phyloP scores from a whole-genome alignment of 1,140 invertebrate species.

The Cydia pomonella region DNA sequence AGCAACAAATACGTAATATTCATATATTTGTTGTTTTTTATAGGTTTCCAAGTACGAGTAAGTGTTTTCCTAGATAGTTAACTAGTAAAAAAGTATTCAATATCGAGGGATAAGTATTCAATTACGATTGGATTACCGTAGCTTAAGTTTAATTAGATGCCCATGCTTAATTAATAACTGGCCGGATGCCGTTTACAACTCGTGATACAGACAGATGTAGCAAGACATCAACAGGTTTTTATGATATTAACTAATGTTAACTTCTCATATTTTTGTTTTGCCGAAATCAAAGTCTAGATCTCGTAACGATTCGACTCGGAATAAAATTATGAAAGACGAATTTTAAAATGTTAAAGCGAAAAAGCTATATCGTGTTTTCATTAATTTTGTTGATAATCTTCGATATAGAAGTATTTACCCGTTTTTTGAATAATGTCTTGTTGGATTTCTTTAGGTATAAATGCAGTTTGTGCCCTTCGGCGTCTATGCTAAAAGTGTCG shows the following conservation, averaged over 20 bases:
- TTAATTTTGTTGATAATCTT: neutral
- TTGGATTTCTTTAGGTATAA: neutral
- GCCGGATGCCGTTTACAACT: slow-evolving; percentile 16
- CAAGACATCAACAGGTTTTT: slow-evolving; percentile 45
- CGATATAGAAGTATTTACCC: neutral
- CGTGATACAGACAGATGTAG: slow-evolving; percentile 35
- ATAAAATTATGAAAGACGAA: neutral
- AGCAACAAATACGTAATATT: too few species aligned
- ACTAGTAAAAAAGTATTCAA: too few species aligned
- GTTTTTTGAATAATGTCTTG: neutral
- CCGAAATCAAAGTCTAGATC: slow-evolving; percentile 51
- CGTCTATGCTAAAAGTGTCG: slow-evolving; percentile 36
- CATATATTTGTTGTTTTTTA: too few species aligned
- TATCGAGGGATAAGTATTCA: neutral
- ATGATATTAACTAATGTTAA: slow-evolving; percentile 43
- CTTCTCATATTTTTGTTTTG: slow-evolving; percentile 49
- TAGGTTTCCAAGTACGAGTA: too few species aligned
- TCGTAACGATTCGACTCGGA: slow-evolving; percentile 35
- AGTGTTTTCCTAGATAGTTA: too few species aligned
- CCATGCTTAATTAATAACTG: slow-evolving; percentile 22
- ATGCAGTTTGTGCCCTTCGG: slow-evolving; percentile 18
- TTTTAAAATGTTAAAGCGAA: too few species aligned
- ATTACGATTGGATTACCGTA: neutral
- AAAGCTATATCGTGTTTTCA: too few species aligned
- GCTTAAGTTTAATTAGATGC: slow-evolving; percentile 13